Base-by-base conservation (phyloP, 2,888 invertebrate genomes). In the Drosophila suboccidentalis region DNA sequence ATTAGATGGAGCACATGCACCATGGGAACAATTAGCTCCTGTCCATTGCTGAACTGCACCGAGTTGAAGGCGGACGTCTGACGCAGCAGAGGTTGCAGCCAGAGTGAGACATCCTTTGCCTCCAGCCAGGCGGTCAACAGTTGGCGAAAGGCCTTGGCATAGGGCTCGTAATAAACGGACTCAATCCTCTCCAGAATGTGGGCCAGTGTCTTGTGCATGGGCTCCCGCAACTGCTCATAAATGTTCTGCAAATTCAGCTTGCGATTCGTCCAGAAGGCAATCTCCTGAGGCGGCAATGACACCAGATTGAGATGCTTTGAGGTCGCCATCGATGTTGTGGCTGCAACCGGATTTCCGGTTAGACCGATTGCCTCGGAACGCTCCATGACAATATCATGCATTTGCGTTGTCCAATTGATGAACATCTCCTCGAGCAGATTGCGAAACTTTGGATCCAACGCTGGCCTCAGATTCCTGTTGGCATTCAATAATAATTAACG, bases 391-490 rank as follows among this genome's bases (percentile, higher is more conserved):
- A 92, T 90, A 50, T 91, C 91, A 74, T 96, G 95, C 60, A 97
- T 96, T 93, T 97, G 96, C 43, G 94, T 94, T 6, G 96, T 95
- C 98, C 98, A 98, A 91, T 97, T 97, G 80, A 97, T 97, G 17
- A 98, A 94, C 59, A 96, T 96, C 54, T 96, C 96, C 93, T 98
- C 98, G 59, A 98, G 95, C 59, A 96, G 95, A 59, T 96, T 96
- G 90, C 87, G 89, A 66, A 92, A 90, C 63, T 91, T 91, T 0
- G 80, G 58, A 22, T 91, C 90, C 47, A 88, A 54, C 2, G 90
- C 87, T 4, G 89, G 72, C 3, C 71, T 41, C 0, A 87, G 62
- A 55, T 91, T 80, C 6, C 91, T 91, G 47, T n/a, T 43, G 50
- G 13, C 15, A 55, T 38, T 51, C 8, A 76, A 57, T 26, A 34